These are phyloP conservation scores for Slavum lentiscoides DNA, from an alignment of 2,888 invertebrate genomes.

Conservation along the genomic window DNA sequence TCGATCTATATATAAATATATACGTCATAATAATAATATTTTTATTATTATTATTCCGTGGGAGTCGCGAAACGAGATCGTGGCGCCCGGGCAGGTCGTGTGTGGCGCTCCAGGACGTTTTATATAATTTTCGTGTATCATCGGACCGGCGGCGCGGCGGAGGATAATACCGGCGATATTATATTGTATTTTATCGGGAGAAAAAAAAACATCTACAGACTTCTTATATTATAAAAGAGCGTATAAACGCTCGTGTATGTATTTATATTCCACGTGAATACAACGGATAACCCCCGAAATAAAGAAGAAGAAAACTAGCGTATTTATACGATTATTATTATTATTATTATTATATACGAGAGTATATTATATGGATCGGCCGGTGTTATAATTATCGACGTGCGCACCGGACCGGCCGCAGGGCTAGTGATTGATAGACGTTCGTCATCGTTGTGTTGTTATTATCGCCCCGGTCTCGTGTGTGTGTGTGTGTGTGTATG, in stretches of 20 bases:
- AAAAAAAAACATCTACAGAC: slow-evolving; percentile 8
- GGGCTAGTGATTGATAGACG: slow-evolving; percentile 52
- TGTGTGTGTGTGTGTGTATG: not conserved
- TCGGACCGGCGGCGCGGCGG: not conserved
- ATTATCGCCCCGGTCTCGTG: slow-evolving; percentile 30
- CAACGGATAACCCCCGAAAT: not conserved
- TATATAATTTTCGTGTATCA: slow-evolving; percentile 38
- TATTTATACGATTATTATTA: not conserved
- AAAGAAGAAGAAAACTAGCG: not conserved
- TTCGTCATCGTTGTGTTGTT: slow-evolving; percentile 44
- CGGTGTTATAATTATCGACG: slow-evolving; percentile 52
- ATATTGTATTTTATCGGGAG: not conserved
- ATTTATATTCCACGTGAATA: not conserved
- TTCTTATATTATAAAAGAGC: not conserved
- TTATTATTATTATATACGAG: too few relatives aligned
- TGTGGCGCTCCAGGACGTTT: slow-evolving; percentile 46
- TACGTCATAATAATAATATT: slow-evolving; percentile 19
- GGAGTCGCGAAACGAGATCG: slow-evolving; percentile 44
- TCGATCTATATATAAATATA: not conserved
- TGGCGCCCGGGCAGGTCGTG: slow-evolving; percentile 40
- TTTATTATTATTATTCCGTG: slow-evolving; percentile 32
- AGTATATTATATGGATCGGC: slow-evolving; percentile 44
- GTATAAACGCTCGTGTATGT: not conserved
- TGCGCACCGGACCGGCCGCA: slow-evolving; percentile 48
- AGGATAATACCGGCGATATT: slow-evolving; percentile 33